phyloP scores from a whole-genome alignment of 2,888 invertebrate genomes.

The Amiota minor region DNA sequence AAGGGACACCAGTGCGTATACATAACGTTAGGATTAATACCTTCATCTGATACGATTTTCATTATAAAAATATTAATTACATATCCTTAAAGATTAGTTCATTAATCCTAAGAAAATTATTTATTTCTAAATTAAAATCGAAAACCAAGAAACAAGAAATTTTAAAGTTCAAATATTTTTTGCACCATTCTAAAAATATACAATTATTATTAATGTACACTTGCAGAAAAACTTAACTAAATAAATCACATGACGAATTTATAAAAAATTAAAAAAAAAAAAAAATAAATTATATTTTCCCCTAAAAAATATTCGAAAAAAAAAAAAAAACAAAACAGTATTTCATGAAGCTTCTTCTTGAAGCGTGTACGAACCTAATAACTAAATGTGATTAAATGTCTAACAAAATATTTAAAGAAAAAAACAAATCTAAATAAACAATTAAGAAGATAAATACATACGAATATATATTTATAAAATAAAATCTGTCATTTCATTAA shows the following conservation, averaged over 20 bases:
- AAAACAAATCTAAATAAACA: constrained; percentile 17
- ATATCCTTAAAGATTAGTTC: background rate
- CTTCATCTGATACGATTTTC: no score
- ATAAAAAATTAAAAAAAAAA: constrained; percentile 22
- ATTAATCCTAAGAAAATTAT: no score
- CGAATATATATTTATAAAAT: constrained; percentile 12
- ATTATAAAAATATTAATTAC: constrained; percentile 5
- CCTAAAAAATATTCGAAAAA: background rate
- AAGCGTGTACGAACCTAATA: constrained; percentile 22
- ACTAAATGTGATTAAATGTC: constrained; percentile 26
- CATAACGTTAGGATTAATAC: background rate
- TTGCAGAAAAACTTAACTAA: constrained; percentile 1
- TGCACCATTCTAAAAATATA: no score
- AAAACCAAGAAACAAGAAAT: no score
- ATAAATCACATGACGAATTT: constrained; percentile 12
- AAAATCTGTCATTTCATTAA: constrained; percentile 13
- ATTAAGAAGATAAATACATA: constrained; percentile 10
- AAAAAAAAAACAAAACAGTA: background rate
- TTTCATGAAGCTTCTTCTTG: constrained; percentile 16
- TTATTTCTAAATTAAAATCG: no score
- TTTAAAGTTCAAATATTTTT: no score
- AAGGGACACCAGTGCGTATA: constrained; percentile 3
- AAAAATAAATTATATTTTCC: constrained; percentile 17
- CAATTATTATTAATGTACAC: background rate
- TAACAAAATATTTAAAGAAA: constrained; percentile 27